Percentiles rank a stretch among this genome's conserved stretches.
Conservation (phyloP, 2,113 vertebrate species). For the Morone saxatilis region DNA sequence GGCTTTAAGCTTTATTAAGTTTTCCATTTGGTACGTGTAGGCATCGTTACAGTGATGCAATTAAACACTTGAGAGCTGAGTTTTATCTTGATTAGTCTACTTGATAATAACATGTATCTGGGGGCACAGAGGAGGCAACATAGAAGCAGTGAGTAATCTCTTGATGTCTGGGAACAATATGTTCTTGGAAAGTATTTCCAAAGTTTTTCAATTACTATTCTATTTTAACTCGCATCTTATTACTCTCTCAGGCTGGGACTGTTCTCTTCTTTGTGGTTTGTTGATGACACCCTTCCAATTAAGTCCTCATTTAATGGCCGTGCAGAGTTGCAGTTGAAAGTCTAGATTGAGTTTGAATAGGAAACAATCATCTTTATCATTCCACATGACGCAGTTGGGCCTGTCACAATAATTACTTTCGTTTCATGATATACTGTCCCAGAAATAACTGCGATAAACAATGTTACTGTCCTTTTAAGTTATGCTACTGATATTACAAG, state of each 20-base stretch:
- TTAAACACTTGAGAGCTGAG: conserved; percentile 32
- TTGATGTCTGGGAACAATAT: not conserved
- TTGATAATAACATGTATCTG: conserved; percentile 1
- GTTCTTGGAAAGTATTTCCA: not conserved
- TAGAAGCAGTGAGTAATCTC: not conserved
- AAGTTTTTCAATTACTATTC: conserved; percentile 20
- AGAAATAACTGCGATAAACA: too few species aligned
- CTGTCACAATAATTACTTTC: too few species aligned
- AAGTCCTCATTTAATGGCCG: not conserved
- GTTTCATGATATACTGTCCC: too few species aligned
- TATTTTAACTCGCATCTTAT: not conserved
- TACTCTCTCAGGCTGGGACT: not conserved
- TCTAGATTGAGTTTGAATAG: not conserved
- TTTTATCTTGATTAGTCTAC: conserved; percentile 18
- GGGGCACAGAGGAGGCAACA: not conserved
- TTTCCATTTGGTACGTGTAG: conserved; percentile 29
- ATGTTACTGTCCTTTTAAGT: too few species aligned
- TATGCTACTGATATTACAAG: too few species aligned
- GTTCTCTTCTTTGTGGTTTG: not conserved
- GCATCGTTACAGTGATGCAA: conserved; percentile 25
- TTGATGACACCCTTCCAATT: not conserved
- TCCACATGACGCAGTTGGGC: not conserved
- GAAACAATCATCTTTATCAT: not conserved
- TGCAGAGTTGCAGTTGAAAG: not conserved
- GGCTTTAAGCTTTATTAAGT: conserved; percentile 49